A percentile compares a stretch with the other conserved stretches of the same genome.
phyloP scores from a whole-genome alignment of 2,888 invertebrate genomes.

The Ormyrus nitidulus region DNA sequence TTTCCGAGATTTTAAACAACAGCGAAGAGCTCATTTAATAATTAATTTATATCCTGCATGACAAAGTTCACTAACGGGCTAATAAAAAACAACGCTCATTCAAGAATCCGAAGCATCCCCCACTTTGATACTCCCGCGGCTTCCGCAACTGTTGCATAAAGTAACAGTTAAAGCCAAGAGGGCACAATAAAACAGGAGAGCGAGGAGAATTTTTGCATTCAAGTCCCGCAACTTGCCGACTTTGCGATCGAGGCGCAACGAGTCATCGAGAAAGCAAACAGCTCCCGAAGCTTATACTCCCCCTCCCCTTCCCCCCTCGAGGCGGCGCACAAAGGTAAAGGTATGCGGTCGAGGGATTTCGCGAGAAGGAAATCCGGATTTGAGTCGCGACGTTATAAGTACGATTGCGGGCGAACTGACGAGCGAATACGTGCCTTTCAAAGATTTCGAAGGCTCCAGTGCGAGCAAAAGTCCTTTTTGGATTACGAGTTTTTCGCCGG shows the following conservation, averaged over 20 bases:
- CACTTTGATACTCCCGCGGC: no score
- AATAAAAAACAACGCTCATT: no score
- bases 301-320: background rate
- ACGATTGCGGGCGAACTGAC: conserved; percentile 39
- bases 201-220: conserved; percentile 28
- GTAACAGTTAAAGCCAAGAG: no score
- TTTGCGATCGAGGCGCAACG: conserved; percentile 13
- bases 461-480: conserved; percentile 41
- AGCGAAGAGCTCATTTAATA: no score
- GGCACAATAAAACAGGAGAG: no score
- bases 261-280: conserved; percentile 21
- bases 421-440: conserved; percentile 38
- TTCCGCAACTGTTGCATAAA: no score
- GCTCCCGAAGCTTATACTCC: conserved; percentile 28
- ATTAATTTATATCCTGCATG: no score
- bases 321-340: conserved; percentile 26
- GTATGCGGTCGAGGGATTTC: conserved; percentile 39
- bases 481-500: conserved; percentile 32
- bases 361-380: conserved; percentile 48
- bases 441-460: conserved; percentile 3
- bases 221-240: conserved; percentile 24
- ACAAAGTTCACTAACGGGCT: no score
- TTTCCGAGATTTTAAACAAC: no score
- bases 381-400: conserved; percentile 51
- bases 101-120: no score